These are phyloP conservation scores for Dasyprocta punctata DNA, from an alignment of 2,113 vertebrate species.

Conservation along the genomic window DNA sequence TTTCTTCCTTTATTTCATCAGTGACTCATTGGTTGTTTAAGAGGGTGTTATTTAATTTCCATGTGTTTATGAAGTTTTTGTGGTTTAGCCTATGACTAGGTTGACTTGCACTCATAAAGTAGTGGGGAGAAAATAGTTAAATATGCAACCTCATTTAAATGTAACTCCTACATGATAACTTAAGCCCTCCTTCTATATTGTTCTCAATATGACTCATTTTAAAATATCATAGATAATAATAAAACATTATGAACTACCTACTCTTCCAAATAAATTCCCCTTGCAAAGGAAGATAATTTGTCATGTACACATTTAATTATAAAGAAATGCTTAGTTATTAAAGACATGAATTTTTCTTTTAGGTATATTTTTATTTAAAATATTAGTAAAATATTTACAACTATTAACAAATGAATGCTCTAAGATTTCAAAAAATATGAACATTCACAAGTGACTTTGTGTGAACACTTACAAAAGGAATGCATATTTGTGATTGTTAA, in stretches of 20 bases:
- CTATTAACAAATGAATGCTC: background rate
- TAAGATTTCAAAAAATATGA: background rate
- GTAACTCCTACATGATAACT: background rate
- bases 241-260: background rate
- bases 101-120: background rate
- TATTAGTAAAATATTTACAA: background rate
- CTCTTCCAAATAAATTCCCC: rapidly evolving
- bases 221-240: background rate
- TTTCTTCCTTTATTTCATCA: too few species aligned
- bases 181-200: background rate
- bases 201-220: background rate
- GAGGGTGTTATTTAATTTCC: too few species aligned
- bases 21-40: too few species aligned
- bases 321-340: background rate
- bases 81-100: background rate
- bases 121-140: background rate
- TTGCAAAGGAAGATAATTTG: background rate
- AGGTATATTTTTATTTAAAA: background rate
- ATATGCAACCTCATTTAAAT: background rate
- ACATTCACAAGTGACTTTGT: background rate
- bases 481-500: background rate
- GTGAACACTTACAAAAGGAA: background rate
- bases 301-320: background rate
- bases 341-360: background rate
- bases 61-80: too few species aligned